Base-by-base conservation (phyloP, 2,888 invertebrate genomes). In the Ceramica pisi region DNA sequence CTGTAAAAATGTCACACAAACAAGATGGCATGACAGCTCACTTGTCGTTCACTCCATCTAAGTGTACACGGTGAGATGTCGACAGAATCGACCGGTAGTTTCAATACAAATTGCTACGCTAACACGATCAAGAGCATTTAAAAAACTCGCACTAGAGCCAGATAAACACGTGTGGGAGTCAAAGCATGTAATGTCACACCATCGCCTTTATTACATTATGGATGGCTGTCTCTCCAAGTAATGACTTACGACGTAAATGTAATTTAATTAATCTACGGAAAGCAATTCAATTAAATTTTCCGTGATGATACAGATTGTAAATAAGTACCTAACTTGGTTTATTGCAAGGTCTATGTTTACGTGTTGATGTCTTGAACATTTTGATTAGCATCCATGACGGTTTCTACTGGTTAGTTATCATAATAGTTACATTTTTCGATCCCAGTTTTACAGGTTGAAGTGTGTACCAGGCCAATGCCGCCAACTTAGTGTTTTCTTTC, bases 401-500 rank as follows among this genome's bases (percentile, higher is more conserved):
- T 60, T 41, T 70, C 8, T 21, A 9, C 35, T 31, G 26, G 38
- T 31, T 46, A 35, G 26, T 38, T 14, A 19, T 38, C 19, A 41
- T n/a, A 2, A 8, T 41, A 35, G 44, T 44, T 0, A 12, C 21
- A 4, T 38, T 46, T 61, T 38, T 7, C n/a, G 41, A 50, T 66
- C 16, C 7, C 6, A n/a, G 31, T 55, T 59, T 16, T 74, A 66
- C 78, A 79, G 71, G 61, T 66, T 65, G 71, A 80, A 72, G 72
- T 53, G 59, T 56, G 38, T 74, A 67, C 63, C 62, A 56, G 59
- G 73, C 66, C 69, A 51, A 65, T 59, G 72, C 75, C 72, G 65
- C 65, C 59, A 68, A 55, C 71, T 76, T 68, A 75, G 78, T 85
- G 83, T 86, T 88, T 86, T 86, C 86, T 76, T 86, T 79, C 83